Evolutionary conservation across 2,888 invertebrate species (phyloP), one percentile per base, ranked within the genome.

Genomic region (Dasysyrphus tricinctus): DNA sequence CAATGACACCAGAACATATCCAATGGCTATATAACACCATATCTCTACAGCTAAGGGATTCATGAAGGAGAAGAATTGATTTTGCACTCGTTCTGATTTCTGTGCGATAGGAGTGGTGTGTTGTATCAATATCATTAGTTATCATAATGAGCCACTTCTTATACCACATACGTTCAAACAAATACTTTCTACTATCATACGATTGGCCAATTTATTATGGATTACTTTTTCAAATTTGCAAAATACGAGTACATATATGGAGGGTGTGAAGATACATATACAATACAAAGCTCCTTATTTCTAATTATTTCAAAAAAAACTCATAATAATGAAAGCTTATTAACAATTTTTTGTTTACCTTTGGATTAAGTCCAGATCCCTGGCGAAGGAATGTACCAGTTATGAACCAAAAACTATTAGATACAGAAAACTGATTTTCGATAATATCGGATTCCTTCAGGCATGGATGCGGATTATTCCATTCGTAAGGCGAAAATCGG

Each of bases 401-500:
- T 91, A 97, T 97, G 93, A 97, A 97, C 97, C 97, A 97, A 93
- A 97, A 96, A 90, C 94, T 96, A 93, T 98, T 99, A 90, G 98
- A 97, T 74, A 99, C 95, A 88, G 97, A 98, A 94, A 99, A 99
- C 93, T 99, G 98, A 92, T 99, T 99, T 91, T 98, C 97, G 88
- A 97, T 94, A 88, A 97, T 94, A 92, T 98, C 97, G 59, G 96
- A 96, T 90, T 97, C 96, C 88, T 96, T 96, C 19, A 96, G 95
- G 90, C 97, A 97, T 1, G 96, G 96, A 90, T 97, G 95, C 7
- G 95, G 95, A 91, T 96, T 96, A 90, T 97, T 96, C 97, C 98
- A 98, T 93, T 99, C 99, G 92, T 98, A 98, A 1, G 99, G 99
- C 39, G 97, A 98, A 93, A 99, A 99, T 88, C 98, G 94, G 8